Evolutionary conservation across 2,797 vertebrate species (phyloP).

Genomic region (Hipposideros larvatus): DNA sequence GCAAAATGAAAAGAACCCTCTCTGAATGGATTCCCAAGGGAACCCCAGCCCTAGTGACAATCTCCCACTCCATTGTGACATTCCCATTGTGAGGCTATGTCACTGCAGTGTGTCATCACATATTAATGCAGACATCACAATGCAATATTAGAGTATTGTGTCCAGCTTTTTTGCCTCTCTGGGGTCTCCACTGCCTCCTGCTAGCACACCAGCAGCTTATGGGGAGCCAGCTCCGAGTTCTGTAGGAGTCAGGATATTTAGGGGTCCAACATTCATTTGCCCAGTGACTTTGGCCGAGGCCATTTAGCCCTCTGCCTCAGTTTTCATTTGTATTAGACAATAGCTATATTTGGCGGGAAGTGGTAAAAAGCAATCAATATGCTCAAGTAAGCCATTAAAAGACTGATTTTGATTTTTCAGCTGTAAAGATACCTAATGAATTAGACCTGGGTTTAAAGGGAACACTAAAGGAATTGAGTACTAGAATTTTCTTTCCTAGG

Average conservation of each 20-base stretch:
- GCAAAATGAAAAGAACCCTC: not conserved
- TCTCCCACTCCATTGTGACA: not conserved
- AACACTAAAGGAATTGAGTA: not conserved
- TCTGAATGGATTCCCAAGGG: not conserved
- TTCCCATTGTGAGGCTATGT: not conserved
- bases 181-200: not conserved
- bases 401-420: no score
- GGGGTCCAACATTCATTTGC: not conserved
- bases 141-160: not conserved
- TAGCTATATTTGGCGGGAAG: not conserved
- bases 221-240: not conserved
- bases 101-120: not conserved
- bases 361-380: not conserved
- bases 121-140: not conserved
- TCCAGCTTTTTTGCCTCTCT: not conserved
- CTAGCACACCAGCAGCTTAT: not conserved
- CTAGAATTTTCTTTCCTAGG: not conserved
- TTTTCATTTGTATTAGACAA: not conserved
- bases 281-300: not conserved
- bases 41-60: not conserved
- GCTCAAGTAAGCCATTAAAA: not conserved
- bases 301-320: not conserved
- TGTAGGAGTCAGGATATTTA: not conserved
- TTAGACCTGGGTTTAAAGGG: no score
- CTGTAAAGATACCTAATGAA: not conserved